Evolutionary conservation across 1,140 invertebrate species (phyloP).

Genomic region (Aphelenchoides avenae): DNA sequence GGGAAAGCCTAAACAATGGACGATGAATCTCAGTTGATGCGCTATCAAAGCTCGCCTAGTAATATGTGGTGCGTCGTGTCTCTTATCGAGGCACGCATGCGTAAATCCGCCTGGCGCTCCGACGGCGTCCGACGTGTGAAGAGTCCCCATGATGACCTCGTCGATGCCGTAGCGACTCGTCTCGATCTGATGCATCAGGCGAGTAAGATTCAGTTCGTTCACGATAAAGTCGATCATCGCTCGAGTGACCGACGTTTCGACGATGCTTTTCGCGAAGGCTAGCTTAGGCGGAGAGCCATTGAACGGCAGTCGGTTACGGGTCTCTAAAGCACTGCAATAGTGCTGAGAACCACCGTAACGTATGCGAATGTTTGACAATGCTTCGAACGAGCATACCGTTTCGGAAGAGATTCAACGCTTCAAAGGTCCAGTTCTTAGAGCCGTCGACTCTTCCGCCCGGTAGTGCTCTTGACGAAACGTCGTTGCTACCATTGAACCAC

Average conservation of each 20-base stretch:
- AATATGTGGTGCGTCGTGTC: not conserved
- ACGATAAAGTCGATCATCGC: constrained; percentile 15
- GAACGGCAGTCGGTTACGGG: not conserved
- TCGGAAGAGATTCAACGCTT: constrained; percentile 29
- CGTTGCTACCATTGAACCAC: constrained; percentile 49
- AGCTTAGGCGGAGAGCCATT: constrained; percentile 4
- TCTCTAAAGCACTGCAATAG: too few relatives aligned
- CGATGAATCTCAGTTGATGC: not conserved
- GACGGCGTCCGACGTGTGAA: constrained; percentile 7
- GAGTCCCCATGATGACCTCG: constrained; percentile 9
- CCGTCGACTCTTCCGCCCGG: constrained; percentile 6
- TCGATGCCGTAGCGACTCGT: constrained; percentile 10
- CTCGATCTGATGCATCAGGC: constrained; percentile 14
- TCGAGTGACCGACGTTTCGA: constrained; percentile 1
- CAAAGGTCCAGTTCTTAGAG: constrained; percentile 21
- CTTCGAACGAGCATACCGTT: constrained; percentile 18
- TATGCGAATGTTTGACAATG: not conserved
- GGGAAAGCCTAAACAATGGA: not conserved
- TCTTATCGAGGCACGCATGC: constrained; percentile 9
- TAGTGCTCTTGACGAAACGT: constrained; percentile 31
- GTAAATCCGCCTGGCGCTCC: constrained; percentile 22
- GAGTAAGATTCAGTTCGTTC: constrained; percentile 19
- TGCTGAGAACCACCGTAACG: not conserved
- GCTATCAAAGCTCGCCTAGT: not conserved
- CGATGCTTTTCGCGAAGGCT: constrained; percentile 9